A percentile compares a stretch with the other conserved stretches of the same genome.
phyloP scores from a whole-genome alignment of 2,888 invertebrate species.

The Callyntrura sp. region DNA sequence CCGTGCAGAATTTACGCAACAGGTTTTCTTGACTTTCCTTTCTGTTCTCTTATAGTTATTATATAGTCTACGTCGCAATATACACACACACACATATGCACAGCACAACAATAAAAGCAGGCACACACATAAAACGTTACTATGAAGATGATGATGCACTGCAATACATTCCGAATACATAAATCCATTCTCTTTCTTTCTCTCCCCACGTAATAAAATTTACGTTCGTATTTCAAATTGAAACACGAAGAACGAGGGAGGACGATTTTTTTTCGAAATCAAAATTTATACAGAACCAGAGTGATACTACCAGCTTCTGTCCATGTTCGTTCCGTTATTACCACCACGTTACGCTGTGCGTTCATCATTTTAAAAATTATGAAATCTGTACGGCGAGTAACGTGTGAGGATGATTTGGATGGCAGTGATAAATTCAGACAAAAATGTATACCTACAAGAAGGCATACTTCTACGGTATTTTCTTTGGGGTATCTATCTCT shows the following conservation, averaged over 20 bases:
- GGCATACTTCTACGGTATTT: not conserved
- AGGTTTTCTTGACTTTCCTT: constrained; percentile 58
- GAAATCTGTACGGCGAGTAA: not conserved
- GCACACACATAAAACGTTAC: no score
- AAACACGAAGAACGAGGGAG: not conserved
- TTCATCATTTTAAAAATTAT: constrained; percentile 9
- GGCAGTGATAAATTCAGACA: constrained; percentile 7
- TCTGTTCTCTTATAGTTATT: constrained; percentile 10
- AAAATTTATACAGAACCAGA: constrained; percentile 18
- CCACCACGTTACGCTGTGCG: not conserved
- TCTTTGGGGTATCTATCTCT: not conserved
- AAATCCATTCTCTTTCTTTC: constrained; percentile 3
- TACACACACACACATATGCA: not conserved
- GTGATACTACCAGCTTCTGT: constrained; percentile 15
- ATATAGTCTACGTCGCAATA: not conserved
- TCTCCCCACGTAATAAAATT: not conserved
- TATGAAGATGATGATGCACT: no score
- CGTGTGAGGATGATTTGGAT: not conserved
- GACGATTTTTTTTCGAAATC: not conserved
- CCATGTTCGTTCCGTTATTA: constrained; percentile 27
- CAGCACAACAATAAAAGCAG: not conserved
- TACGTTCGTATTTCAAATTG: constrained; percentile 33
- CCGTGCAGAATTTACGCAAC: constrained; percentile 69
- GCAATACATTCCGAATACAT: constrained; percentile 20
- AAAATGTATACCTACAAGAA: constrained; percentile 6